Evolutionary conservation across 2,113 vertebrate genomes (phyloP).

Genomic region (Mustelus asterias): DNA sequence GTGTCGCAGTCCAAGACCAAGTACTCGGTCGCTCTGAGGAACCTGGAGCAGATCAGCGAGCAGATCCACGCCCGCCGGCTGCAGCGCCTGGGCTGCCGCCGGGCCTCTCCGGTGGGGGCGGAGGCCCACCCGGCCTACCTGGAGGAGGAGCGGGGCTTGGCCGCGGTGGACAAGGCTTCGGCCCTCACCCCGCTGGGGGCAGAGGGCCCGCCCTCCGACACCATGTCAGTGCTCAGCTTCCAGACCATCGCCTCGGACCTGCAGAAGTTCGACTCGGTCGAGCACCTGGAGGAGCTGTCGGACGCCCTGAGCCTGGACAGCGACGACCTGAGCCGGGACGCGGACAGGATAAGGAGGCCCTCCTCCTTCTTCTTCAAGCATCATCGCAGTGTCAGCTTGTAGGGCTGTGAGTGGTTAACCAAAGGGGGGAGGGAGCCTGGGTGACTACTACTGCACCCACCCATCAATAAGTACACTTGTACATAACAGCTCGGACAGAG

Average conservation of each 20-base stretch:
- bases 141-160: slow-evolving; percentile 50
- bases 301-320: slow-evolving; percentile 58
- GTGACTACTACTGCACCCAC: no score
- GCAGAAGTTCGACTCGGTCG: slow-evolving; percentile 82
- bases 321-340: slow-evolving; percentile 45
- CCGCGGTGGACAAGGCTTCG: slow-evolving; percentile 43
- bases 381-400: slow-evolving; percentile 78
- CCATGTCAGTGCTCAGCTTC: slow-evolving; percentile 70
- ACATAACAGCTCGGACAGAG: no score
- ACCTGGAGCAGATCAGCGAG: slow-evolving; percentile 86
- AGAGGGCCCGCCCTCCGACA: slow-evolving; percentile 53
- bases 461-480: no score
- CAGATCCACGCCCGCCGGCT: slow-evolving; percentile 73
- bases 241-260: slow-evolving; percentile 79
- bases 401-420: neutral
- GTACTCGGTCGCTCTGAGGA: slow-evolving; percentile 76
- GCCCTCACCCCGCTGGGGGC: slow-evolving; percentile 41
- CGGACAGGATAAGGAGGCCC: slow-evolving; percentile 48
- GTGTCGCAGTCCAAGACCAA: slow-evolving; percentile 74
- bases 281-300: slow-evolving; percentile 65
- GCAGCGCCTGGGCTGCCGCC: slow-evolving; percentile 39
- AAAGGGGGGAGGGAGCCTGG: neutral
- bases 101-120: slow-evolving; percentile 49
- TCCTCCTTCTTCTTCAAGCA: slow-evolving; percentile 55
- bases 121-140: slow-evolving; percentile 44